Conservation (phyloP, 2,113 vertebrate genomes). For the Paedocypris sp. region DNA sequence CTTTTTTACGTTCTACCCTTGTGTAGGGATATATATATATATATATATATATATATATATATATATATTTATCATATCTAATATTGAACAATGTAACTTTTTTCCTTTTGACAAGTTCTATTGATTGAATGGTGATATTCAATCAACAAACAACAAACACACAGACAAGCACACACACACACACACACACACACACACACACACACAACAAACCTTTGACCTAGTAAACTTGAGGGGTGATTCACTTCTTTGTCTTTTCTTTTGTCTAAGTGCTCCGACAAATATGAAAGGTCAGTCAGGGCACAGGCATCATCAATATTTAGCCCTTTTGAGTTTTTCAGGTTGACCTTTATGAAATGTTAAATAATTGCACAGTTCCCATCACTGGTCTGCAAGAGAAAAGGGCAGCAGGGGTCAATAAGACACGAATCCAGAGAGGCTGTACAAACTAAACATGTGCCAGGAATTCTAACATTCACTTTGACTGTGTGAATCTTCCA, state of each 20-base stretch:
- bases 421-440: conserved; percentile 30
- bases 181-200: too few relatives aligned
- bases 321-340: conserved; percentile 47
- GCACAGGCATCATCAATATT: conserved; percentile 50
- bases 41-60: too few relatives aligned
- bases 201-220: not conserved
- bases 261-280: conserved; percentile 3
- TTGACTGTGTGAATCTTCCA: too few relatives aligned
- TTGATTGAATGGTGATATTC: too few relatives aligned
- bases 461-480: not conserved
- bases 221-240: not conserved
- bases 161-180: too few relatives aligned
- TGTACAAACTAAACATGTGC: conserved; percentile 4
- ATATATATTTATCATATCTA: too few relatives aligned
- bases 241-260: conserved; percentile 2
- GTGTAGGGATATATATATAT: too few relatives aligned
- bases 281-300: conserved; percentile 54
- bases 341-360: conserved; percentile 63
- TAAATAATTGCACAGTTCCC: conserved; percentile 42
- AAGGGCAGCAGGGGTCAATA: conserved; percentile 40
- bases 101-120: too few relatives aligned
- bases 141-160: too few relatives aligned
- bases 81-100: too few relatives aligned
- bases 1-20: too few relatives aligned
- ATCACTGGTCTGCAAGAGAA: conserved; percentile 33